Conservation (phyloP, 2,113 vertebrate species). For the Nestor notabilis region DNA sequence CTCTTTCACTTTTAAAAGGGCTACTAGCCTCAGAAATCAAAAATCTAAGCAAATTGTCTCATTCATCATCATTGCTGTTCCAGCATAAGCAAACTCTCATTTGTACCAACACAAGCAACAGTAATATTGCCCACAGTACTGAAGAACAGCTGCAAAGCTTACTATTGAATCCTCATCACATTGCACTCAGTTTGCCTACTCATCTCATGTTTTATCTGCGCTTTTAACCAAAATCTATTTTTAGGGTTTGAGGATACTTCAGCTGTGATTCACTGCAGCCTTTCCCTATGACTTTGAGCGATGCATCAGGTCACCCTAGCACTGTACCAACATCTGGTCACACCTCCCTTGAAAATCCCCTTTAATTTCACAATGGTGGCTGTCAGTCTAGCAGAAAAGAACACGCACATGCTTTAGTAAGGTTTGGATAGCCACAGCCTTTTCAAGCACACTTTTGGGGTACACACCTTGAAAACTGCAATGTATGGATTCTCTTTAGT, state of each 20-base stretch:
- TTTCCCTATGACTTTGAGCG: not conserved
- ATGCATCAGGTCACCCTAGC: not conserved
- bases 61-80: not conserved
- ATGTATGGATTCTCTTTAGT: not conserved
- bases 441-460: not conserved
- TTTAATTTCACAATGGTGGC: not conserved
- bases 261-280: constrained; percentile 7
- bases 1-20: not conserved
- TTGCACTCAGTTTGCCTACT: not conserved
- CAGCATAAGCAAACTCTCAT: not conserved
- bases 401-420: rapidly evolving
- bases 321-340: not conserved
- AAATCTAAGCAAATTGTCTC: not conserved
- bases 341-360: not conserved
- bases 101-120: not conserved
- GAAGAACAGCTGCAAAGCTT: constrained; percentile 6
- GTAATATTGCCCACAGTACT: not conserved
- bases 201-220: not conserved
- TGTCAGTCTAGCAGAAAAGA: not conserved
- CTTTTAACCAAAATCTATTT: constrained; percentile 5
- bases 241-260: not conserved
- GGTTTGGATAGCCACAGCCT: not conserved
- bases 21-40: not conserved
- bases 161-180: not conserved
- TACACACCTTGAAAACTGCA: not conserved